Evolutionary conservation across 2,797 vertebrate species (phyloP).

Genomic region (Sebastes trivittatus): DNA sequence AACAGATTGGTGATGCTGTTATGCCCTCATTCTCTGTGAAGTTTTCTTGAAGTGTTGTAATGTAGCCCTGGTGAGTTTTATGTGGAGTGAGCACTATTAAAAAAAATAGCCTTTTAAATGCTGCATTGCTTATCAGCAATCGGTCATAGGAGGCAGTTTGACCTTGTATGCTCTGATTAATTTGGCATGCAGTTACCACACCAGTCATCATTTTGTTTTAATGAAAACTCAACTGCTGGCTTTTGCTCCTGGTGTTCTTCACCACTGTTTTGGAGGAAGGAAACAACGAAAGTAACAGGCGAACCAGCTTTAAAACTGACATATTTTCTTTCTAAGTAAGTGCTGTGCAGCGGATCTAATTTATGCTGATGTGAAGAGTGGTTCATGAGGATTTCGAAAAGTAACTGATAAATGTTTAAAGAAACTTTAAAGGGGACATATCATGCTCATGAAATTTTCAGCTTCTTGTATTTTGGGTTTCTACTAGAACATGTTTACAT

Average conservation of each 20-base stretch:
- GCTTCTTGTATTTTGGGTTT: too few species aligned
- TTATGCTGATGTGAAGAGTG: neutral
- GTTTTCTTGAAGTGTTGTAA: neutral
- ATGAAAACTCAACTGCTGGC: neutral
- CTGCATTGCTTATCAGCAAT: neutral
- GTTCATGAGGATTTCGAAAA: neutral
- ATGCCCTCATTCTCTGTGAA: neutral
- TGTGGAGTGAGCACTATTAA: neutral
- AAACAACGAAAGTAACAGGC: neutral
- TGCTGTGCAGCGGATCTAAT: too few species aligned
- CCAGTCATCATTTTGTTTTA: neutral
- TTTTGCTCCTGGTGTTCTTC: neutral
- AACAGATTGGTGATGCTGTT: neutral
- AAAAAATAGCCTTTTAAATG: neutral
- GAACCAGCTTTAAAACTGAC: neutral
- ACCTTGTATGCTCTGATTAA: neutral
- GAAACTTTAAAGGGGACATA: too few species aligned
- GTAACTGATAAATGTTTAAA: neutral
- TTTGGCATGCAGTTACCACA: neutral
- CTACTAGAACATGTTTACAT: too few species aligned
- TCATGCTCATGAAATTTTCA: too few species aligned
- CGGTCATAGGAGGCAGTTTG: neutral
- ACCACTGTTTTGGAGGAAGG: neutral
- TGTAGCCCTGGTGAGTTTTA: neutral
- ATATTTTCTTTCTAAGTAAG: too few species aligned